Evolutionary conservation across 2,113 vertebrate species (phyloP).

Genomic region (Symphodus melops): DNA sequence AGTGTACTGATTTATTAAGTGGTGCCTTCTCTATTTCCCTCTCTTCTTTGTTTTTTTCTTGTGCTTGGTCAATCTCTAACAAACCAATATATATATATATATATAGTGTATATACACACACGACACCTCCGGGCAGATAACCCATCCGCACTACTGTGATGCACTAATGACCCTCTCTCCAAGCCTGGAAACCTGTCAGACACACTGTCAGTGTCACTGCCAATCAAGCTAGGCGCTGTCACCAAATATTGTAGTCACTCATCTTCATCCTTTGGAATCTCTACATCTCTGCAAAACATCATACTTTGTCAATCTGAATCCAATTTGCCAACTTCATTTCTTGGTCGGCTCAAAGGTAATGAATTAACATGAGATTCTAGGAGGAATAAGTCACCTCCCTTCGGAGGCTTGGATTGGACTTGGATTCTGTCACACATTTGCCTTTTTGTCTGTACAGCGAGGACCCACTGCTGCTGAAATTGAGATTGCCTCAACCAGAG

Average conservation of each 20-base stretch:
- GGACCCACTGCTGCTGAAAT: slow-evolving; percentile 16
- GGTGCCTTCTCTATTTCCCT: slow-evolving; percentile 23
- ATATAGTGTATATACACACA: slow-evolving; percentile 25
- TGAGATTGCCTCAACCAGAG: background rate
- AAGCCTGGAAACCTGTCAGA: slow-evolving; percentile 45
- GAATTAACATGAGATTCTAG: slow-evolving; percentile 36
- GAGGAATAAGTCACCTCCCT: slow-evolving; percentile 43
- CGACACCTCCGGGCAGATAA: slow-evolving; percentile 41
- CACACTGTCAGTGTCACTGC: slow-evolving; percentile 37
- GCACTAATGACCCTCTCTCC: slow-evolving; percentile 56
- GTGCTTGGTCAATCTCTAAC: slow-evolving; percentile 3
- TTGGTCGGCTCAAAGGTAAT: slow-evolving; percentile 54
- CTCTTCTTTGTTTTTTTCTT: background rate
- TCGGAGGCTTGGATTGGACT: slow-evolving; percentile 21
- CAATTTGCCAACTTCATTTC: slow-evolving; percentile 68
- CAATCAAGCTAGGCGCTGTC: slow-evolving; percentile 52
- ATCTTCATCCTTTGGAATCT: slow-evolving; percentile 12
- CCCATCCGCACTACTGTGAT: slow-evolving; percentile 36
- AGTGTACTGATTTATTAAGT: slow-evolving; percentile 30
- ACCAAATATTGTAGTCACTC: slow-evolving; percentile 12
- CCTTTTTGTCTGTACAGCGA: slow-evolving; percentile 24
- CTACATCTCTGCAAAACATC: slow-evolving; percentile 5
- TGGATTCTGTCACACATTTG: slow-evolving; percentile 23
- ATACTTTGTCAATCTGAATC: slow-evolving; percentile 59
- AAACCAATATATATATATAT: background rate